Evolutionary conservation across 2,797 vertebrate species (phyloP), one percentile per base, ranked within the genome.

Genomic region (Aeoliscus strigatus): DNA sequence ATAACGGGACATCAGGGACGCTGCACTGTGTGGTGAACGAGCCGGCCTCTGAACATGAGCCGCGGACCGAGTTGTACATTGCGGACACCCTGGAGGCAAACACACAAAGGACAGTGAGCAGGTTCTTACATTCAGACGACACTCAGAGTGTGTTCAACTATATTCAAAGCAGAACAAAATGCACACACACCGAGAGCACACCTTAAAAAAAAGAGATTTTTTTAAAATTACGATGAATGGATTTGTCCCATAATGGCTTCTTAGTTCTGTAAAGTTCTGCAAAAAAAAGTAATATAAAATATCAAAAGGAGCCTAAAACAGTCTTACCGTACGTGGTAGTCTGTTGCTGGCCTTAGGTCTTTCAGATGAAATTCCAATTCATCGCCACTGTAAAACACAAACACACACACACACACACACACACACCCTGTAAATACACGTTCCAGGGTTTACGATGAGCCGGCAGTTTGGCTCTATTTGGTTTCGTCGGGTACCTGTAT

Each of bases 11-110:
- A 47, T 98, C 94, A 0, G 96, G 93, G 24, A 87, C 81, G 54
- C 91, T 90, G 89, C 91, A 93, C 81, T 93, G 93, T 46, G 96
- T 98, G 67, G 91, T 94, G 81, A 98, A 98, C 29, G 88, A 89
- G 30, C 86, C 81, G 0, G 90, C 88, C 70, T 98, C 94, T 4
- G 94, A 97, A 83, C 87, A 92, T 46, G 88, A 90, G 66, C 93
- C 94, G 73, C 93, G 93, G 25, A 93, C 84, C 0, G 92, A 91
- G 78, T 95, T 96, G 88, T 91, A 94, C 70, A 81, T 71, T 15
- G 92, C 91, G 4, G 86, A 88, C 40, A 98, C 90, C 83, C 96
- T 98, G 77, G 21, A 82, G 34, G 44, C n/a, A 46, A 3, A 59
- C 33, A 51, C 2, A 39, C 7, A 42, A 5, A 13, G n/a, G n/a